Percentiles rank a stretch among this genome's conserved stretches.
Conservation (phyloP, 2,888 invertebrate genomes). For the Coelogynopora nodosa region DNA sequence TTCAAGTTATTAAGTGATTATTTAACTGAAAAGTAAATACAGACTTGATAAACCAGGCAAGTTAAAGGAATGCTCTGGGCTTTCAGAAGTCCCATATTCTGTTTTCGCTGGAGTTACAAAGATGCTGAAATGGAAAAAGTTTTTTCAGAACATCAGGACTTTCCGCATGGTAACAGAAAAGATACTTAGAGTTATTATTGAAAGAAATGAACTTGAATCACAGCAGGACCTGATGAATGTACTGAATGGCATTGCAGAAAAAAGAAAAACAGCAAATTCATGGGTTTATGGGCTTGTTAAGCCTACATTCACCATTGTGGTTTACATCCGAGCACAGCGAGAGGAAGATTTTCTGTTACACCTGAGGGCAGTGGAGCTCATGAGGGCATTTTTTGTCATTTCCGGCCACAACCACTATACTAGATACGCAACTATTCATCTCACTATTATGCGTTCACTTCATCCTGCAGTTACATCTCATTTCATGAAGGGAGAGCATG, state of each 20-base stretch:
- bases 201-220: constrained; percentile 34
- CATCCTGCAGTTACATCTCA: too few relatives aligned
- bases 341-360: constrained; percentile 49
- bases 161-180: constrained; percentile 48
- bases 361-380: too few relatives aligned
- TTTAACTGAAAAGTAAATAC: too few relatives aligned
- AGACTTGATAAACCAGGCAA: too few relatives aligned
- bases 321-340: constrained; percentile 48
- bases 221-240: constrained; percentile 48
- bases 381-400: constrained; percentile 51
- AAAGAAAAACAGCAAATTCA: constrained; percentile 41
- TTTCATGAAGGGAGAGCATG: too few relatives aligned
- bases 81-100: too few relatives aligned
- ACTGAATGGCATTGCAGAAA: constrained; percentile 39
- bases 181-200: constrained; percentile 41
- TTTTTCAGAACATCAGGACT: constrained; percentile 49
- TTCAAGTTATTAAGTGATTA: too few relatives aligned
- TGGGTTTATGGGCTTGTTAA: constrained; percentile 48
- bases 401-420: too few relatives aligned
- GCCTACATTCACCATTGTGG: constrained; percentile 49
- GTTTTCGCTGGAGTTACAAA: too few relatives aligned
- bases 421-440: too few relatives aligned
- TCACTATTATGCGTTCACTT: too few relatives aligned
- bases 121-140: constrained; percentile 50
- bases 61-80: too few relatives aligned